Conservation (phyloP, 2,113 vertebrate species). For the Peromyscus californicus region DNA sequence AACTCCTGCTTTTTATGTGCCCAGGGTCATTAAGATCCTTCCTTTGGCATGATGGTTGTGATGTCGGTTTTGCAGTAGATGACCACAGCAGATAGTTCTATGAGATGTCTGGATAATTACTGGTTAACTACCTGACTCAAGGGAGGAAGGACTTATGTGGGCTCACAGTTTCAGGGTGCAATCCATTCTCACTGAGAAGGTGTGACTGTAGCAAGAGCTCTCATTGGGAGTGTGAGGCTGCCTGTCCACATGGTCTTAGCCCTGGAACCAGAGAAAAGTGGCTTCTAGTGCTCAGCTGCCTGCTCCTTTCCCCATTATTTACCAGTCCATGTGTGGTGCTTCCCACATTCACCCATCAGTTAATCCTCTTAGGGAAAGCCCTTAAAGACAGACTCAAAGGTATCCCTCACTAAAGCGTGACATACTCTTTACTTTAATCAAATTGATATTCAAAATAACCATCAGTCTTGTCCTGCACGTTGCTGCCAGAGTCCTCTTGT, state of each 20-base stretch:
- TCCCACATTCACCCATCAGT: not conserved
- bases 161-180: not conserved
- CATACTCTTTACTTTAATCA: not conserved
- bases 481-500: not conserved
- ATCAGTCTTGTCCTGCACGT: not conserved
- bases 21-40: not conserved
- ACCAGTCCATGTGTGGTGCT: fast-evolving
- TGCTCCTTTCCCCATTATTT: not conserved
- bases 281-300: not conserved
- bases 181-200: not conserved
- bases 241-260: too few species aligned
- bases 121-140: not conserved
- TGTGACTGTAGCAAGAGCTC: not conserved
- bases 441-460: not conserved
- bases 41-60: not conserved
- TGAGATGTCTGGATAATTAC: not conserved
- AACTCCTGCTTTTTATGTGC: not conserved
- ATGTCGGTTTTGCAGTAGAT: not conserved
- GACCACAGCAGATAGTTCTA: not conserved
- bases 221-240: not conserved
- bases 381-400: not conserved
- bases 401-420: not conserved
- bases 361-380: not conserved
- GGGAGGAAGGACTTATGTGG: too few species aligned
- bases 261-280: not conserved